Evolutionary conservation across 2,888 invertebrate species (phyloP), one percentile per base, ranked within the genome.

Genomic region (Leucophenga maculata): DNA sequence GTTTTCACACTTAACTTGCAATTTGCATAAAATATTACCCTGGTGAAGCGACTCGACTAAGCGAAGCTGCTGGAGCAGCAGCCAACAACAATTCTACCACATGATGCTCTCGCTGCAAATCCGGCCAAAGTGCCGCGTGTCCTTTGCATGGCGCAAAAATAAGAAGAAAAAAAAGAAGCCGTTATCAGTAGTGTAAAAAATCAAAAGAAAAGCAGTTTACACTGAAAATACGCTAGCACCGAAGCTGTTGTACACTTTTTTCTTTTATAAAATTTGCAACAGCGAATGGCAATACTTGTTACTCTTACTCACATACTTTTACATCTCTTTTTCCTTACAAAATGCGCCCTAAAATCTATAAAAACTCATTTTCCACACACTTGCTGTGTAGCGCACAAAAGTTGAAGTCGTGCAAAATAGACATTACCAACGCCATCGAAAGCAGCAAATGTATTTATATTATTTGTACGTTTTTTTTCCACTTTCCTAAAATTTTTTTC

Each of bases 21-120:
- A 86, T 86, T 86, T 86, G 84, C 85, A 86, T 86, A 86, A 86
- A 85, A 84, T 85, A 86, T 85, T 86, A 84, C 85, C 81, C 82
- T 74, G 76, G 80, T 80, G 79, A 80, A 76, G 80, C 75, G 77
- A 48, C 62, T 74, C 75, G 77, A 48, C 62, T 74, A 73, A 76
- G 59, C 72, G 78, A 72, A 72, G 55, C 71, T 68, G 22, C 0
- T 22, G 18, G 8, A 46, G 22, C 20, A 60, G 44, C 18, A 60
- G 20, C 60, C 26, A 26, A 26, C 39, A 39, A 39, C 11, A 64
- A 9, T 22, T n/a, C 46, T 26, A 22, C 62, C 62, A 64, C 62
- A 64, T 64, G 20, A 39, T 60, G 60, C 20, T 60, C 26, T 26
- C 4, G 39, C 11, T 26, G 62, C 20, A 64, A 64, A 64, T 64